Base-by-base conservation (phyloP, 1,140 invertebrate species). In the Oryctes rhinoceros region DNA sequence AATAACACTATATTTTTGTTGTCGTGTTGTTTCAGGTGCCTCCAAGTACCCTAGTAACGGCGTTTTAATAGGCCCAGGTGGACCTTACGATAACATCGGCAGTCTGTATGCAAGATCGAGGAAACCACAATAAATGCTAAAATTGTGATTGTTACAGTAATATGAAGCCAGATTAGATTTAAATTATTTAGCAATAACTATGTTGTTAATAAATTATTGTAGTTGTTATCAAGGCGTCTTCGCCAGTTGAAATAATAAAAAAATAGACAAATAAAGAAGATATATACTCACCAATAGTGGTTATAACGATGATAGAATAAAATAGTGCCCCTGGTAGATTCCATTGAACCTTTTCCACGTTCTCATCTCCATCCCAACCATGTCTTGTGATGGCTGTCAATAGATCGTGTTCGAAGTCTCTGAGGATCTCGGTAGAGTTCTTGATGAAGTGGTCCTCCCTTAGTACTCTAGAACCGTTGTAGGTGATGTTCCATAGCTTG, bases 271-370 rank as follows among this genome's bases (percentile, higher is more conserved):
- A 18, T 62, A 62, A 62, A 62, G 13, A 5, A 15, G 3, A 18
- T 62, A 18, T 62, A 62, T 62, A 81, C 91, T 92, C 87, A 97
- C 97, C 97, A 78, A 98, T 98, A 24, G 97, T 98, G 0, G 97
- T 98, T 85, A 98, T 98, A 74, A 99, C 97, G 84, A 99, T 98
- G 83, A 99, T 96, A 80, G 96, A 98, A 89, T 99, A 99, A 88
- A 99, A 97, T 4, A 99, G 91, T 0, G 96, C 94, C 2, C 97
- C 97, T 13, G 94, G 92, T 85, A 97, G 96, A 1, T 95, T 96
- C 96, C 96, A 97, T 85, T 97, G 95, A 76, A 93, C 92, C 81
- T 91, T 91, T 10, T 91, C 89, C 7, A 89, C 89, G 82, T 94
- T 93, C 88, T 98, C 96, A 83, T 92, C 93, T 65, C 97, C 97